phyloP scores from a whole-genome alignment of 2,888 invertebrate genomes.

The Galerucella pusilla region DNA sequence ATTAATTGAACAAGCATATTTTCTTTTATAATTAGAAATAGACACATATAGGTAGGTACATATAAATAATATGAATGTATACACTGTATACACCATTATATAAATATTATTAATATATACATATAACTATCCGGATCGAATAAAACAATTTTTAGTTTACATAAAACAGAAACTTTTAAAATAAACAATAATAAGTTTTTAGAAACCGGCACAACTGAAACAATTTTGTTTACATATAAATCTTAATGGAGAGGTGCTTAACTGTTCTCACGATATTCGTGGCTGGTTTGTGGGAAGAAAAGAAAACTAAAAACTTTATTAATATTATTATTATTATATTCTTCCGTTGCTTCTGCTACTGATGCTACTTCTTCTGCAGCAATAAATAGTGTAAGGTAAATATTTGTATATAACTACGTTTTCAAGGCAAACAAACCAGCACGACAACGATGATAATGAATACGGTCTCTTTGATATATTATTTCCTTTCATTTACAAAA shows the following conservation, averaged over 20 bases:
- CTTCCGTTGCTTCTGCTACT: constrained; percentile 8
- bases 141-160: constrained; percentile 20
- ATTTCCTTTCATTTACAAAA: not conserved
- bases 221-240: constrained; percentile 6
- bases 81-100: not conserved
- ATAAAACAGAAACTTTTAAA: constrained; percentile 8
- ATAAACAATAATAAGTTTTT: constrained; percentile 17
- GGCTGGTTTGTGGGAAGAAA: constrained; percentile 3
- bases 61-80: constrained; percentile 10
- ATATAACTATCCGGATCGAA: constrained; percentile 13
- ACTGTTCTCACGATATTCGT: constrained; percentile 17
- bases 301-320: constrained; percentile 17
- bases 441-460: not conserved
- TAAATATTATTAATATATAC: constrained; percentile 17
- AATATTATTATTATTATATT: constrained; percentile 19
- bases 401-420: constrained; percentile 10
- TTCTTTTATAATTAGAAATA: constrained; percentile 6
- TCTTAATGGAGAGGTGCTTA: not conserved
- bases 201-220: constrained; percentile 20
- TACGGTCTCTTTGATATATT: constrained; percentile 11
- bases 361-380: not conserved
- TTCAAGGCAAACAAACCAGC: not conserved
- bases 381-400: constrained; percentile 4
- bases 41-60: not conserved
- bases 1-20: not conserved